phyloP scores from a whole-genome alignment of 2,888 invertebrate species.

The Pardosa pseudoannulata region DNA sequence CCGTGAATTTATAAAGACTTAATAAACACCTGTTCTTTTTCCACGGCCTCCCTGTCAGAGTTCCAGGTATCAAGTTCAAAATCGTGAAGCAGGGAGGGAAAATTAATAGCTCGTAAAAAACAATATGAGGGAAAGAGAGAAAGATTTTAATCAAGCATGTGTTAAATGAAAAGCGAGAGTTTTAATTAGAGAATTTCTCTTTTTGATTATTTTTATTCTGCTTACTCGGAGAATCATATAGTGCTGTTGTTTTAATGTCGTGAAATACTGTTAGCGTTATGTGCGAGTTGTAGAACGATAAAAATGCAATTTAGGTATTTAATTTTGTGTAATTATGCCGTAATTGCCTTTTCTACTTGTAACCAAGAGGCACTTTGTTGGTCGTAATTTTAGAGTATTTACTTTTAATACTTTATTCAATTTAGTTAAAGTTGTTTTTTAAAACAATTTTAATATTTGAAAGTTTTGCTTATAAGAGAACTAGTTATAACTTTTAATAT shows the following conservation, averaged over 20 bases:
- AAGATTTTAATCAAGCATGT: conserved; percentile 18
- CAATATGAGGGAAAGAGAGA: not conserved
- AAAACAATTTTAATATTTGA: no score
- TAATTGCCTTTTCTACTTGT: no score
- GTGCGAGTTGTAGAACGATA: no score
- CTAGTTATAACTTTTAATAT: no score
- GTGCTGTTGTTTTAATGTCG: not conserved
- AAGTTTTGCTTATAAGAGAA: no score
- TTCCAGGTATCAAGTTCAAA: not conserved
- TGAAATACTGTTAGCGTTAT: not conserved
- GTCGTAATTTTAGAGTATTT: no score
- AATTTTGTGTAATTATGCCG: no score
- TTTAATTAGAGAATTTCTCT: not conserved
- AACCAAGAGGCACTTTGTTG: no score
- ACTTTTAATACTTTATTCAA: no score
- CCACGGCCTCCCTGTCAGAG: not conserved
- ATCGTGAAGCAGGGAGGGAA: not conserved
- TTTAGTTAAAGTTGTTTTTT: no score
- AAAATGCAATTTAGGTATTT: no score
- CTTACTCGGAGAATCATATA: not conserved
- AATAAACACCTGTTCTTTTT: conserved; percentile 29
- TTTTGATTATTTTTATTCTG: not conserved
- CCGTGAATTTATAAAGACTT: conserved; percentile 24
- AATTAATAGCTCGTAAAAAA: not conserved
- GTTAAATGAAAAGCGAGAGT: not conserved